Evolutionary conservation across 2,888 invertebrate species (phyloP), one percentile per base, ranked within the genome.

Genomic region (Ornithoptera priamus): DNA sequence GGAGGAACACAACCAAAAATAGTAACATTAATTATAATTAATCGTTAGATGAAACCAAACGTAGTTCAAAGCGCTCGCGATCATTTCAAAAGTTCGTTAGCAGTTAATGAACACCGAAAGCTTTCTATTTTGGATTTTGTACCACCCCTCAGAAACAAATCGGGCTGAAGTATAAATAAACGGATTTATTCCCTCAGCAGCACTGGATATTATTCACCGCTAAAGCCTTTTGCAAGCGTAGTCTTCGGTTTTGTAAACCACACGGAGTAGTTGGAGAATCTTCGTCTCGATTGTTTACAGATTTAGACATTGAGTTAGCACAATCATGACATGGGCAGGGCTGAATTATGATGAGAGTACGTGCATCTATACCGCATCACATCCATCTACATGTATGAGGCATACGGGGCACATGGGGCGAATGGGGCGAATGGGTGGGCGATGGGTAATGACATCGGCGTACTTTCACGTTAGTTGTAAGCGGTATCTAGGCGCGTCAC

Each of bases 101-200:
- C 63, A 30, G 67, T 70, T 67, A 70, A 70, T 70, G 67, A 64
- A 70, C 70, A 67, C 42, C 24, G 22, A 64, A 70, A 70, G 70
- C 70, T 56, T 60, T 70, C 67, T 67, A 70, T 70, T 70, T 70
- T 67, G 36, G 64, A 67, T 67, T 64, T 56, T 67, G 70, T 67
- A 39, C 64, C 70, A 64, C 70, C 70, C 70, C 61, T 67, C 64
- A 30, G 30, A 46, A 67, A 66, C 42, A 42, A 46, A 67, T 63
- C 36, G 57, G 50, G 66, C 66, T 67, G 36, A 63, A 57, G 64
- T 70, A 42, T 57, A 63, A 70, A 67, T 59, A 61, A 58, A 39
- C 46, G 24, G 5, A 36, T 63, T 24, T 50, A 63, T 67, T 59
- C 46, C 17, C 39, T 63, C 56, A 42, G 20, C 22, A 56, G 22